phyloP scores from a whole-genome alignment of 1,140 invertebrate genomes.

The Pseudomyrmex gracilis region DNA sequence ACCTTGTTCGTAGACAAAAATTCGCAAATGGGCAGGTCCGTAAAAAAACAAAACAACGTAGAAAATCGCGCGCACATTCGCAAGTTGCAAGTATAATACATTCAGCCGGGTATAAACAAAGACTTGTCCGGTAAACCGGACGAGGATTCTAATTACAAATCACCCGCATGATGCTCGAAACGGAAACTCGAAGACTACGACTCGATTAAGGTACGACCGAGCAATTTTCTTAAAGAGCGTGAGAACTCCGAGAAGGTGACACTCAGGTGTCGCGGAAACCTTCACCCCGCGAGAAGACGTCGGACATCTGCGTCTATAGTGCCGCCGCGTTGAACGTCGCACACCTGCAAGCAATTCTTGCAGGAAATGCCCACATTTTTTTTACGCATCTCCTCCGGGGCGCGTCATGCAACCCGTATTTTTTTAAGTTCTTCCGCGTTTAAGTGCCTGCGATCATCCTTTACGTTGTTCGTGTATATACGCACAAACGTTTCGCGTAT shows the following conservation, averaged over 20 bases:
- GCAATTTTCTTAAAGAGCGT: constrained; percentile 64
- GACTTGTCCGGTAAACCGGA: not conserved
- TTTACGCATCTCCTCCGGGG: constrained; percentile 19
- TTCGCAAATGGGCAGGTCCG: too few species aligned
- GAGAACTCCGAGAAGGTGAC: constrained; percentile 50
- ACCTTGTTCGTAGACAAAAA: too few species aligned
- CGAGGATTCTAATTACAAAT: constrained; percentile 54
- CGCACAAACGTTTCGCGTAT: not conserved
- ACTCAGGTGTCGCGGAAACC: constrained; percentile 72
- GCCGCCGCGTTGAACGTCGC: constrained; percentile 69
- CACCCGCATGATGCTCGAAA: constrained; percentile 54
- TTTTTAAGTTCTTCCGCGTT: not conserved
- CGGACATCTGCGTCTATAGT: constrained; percentile 75
- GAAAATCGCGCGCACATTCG: too few species aligned
- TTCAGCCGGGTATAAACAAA: not conserved
- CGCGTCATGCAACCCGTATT: constrained; percentile 18
- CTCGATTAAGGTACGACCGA: constrained; percentile 22
- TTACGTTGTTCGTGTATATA: not conserved
- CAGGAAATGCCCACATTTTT: constrained; percentile 71
- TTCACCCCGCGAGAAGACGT: constrained; percentile 37
- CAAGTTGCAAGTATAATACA: not conserved
- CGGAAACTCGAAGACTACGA: not conserved
- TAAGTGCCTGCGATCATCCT: not conserved
- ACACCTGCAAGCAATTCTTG: constrained; percentile 71
- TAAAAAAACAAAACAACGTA: too few species aligned